Evolutionary conservation across 2,113 vertebrate species (phyloP).

Genomic region (Tylochromis polylepis): DNA sequence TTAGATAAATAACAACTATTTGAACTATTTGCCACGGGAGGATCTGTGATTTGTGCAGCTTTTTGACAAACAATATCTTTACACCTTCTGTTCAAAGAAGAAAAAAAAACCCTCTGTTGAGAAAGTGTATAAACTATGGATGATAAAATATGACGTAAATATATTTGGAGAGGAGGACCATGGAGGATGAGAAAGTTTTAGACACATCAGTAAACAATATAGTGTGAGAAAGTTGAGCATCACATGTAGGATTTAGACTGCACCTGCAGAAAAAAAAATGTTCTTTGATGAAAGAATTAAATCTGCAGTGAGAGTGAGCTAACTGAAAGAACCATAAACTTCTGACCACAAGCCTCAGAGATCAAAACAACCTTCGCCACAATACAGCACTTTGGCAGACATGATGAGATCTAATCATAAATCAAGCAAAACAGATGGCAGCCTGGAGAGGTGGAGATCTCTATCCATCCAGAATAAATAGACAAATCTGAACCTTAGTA

Average conservation of each 20-base stretch:
- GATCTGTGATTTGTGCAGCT: no score
- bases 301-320: background rate
- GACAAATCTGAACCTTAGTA: slow-evolving; percentile 10
- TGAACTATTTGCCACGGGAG: background rate
- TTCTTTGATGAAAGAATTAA: background rate
- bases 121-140: background rate
- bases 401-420: slow-evolving; percentile 12
- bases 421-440: slow-evolving; percentile 15
- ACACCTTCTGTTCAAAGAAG: background rate
- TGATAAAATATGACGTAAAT: background rate
- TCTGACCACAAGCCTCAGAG: background rate
- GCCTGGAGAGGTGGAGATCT: background rate
- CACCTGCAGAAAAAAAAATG: background rate
- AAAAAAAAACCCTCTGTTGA: background rate
- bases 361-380: background rate
- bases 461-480: slow-evolving; percentile 22
- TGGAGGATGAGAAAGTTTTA: background rate
- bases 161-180: background rate
- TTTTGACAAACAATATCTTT: no score
- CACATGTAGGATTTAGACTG: background rate
- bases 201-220: background rate
- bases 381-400: background rate
- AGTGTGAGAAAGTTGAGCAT: background rate
- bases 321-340: slow-evolving; percentile 12
- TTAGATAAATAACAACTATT: background rate